Base-by-base conservation (phyloP, 1,140 invertebrate species). In the Drosophila bifasciata region DNA sequence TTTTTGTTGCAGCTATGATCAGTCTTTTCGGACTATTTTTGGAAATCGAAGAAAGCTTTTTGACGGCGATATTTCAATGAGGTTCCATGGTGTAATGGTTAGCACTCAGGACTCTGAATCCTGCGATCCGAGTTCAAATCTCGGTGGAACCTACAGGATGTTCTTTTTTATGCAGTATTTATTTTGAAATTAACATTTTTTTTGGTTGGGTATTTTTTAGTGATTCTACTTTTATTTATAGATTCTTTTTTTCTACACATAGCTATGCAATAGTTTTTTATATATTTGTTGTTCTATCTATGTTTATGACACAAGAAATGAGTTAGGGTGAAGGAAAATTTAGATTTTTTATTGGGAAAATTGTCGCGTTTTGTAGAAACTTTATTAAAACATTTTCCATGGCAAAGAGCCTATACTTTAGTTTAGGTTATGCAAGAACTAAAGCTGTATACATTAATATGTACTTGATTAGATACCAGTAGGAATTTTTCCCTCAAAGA, bases 81-180 rank as follows among this genome's bases (percentile, higher is more conserved):
- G 90, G 90, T 95, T 94, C 95, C 94, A 95, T 96, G 95, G 95
- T 96, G 95, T 96, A 96, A 96, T 95, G 96, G 95, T 96, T 94
- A 96, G 95, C 95, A 96, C 95, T 96, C 95, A 96, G 95, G 95
- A 96, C 95, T 96, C 94, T 96, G 95, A 96, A 96, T 96, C 95
- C 95, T 96, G 95, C 95, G 95, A 96, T 96, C 94, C 95, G 95
- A 95, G 95, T 95, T 95, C 95, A 95, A 95, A 94, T 95, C 95
- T 95, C 95, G 95, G 94, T 95, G 94, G 94, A 94, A 95, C 95
- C 94, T 95, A 50, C 16, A 56, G 21, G 19, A 8, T 43, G 16
- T 7, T 39, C 28, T 36, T 19, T 16, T 19, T 49, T 44, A n/a
- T 53, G 2, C 19, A 6, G 13, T 17, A 13, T 49, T 36, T 32